A percentile compares a stretch with the other conserved stretches of the same genome.
Evolutionary conservation across 2,888 invertebrate species (phyloP).

Genomic region (Rhamphomyia laevipes): DNA sequence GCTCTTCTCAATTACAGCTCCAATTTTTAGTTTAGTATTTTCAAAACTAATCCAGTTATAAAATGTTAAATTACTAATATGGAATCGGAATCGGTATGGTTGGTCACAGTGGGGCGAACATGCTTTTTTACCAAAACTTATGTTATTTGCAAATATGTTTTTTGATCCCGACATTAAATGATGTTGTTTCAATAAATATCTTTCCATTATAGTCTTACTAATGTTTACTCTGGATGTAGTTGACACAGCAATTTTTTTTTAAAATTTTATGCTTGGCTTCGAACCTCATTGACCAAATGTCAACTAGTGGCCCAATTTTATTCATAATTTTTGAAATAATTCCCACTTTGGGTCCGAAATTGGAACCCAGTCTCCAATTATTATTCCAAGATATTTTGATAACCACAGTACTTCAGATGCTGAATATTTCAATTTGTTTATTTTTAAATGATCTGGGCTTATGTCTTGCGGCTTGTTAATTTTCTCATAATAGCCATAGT

Average conservation of each 20-base stretch:
- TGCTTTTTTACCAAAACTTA: too few species aligned
- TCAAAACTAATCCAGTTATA: too few species aligned
- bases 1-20: too few species aligned
- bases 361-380: neutral
- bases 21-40: too few species aligned
- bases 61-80: neutral
- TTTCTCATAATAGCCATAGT: conserved; percentile 4
- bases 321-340: neutral
- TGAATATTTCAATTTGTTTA: too few species aligned
- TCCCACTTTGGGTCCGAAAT: neutral
- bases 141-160: too few species aligned
- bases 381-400: too few species aligned
- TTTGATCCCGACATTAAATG: neutral
- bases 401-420: too few species aligned
- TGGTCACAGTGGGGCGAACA: too few species aligned
- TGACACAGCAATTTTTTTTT: neutral
- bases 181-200: neutral
- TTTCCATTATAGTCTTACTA: conserved; percentile 1
- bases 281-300: conserved; percentile 1
- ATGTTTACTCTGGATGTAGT: neutral
- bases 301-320: neutral
- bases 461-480: conserved; percentile 5
- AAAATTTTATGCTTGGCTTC: conserved; percentile 3
- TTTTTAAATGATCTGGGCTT: conserved; percentile 2
- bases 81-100: neutral